A percentile compares a stretch with the other conserved stretches of the same genome.
These are phyloP conservation scores for Autographa pulchrina DNA, from an alignment of 2,888 invertebrate genomes.

Conservation along the genomic window DNA sequence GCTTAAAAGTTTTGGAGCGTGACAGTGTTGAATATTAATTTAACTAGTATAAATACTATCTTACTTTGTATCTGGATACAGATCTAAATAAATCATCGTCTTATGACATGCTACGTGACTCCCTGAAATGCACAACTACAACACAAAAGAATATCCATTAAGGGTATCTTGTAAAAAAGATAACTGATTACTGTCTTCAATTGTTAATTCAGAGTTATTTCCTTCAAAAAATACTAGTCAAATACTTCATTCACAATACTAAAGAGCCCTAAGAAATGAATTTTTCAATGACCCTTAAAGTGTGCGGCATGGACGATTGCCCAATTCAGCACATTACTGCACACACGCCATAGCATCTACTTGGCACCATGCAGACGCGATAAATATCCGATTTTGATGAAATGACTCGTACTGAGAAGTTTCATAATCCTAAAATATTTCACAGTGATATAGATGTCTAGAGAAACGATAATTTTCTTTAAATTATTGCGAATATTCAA, in stretches of 20 bases:
- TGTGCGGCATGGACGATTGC: not conserved
- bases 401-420: conserved; percentile 42
- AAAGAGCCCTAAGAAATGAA: not conserved
- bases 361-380: conserved; percentile 45
- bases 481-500: conserved; percentile 36
- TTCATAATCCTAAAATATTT: conserved; percentile 47
- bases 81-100: conserved; percentile 1
- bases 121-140: conserved; percentile 1
- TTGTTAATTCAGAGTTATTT: too few species aligned
- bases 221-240: not conserved
- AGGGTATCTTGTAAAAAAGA: not conserved
- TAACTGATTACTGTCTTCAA: not conserved
- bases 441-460: conserved; percentile 36
- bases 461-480: conserved; percentile 35
- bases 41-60: conserved; percentile 4
- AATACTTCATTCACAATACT: not conserved
- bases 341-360: conserved; percentile 18
- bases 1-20: not conserved
- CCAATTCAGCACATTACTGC: conserved; percentile 6
- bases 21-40: not conserved
- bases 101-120: not conserved
- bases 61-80: not conserved
- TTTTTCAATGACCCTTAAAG: conserved; percentile 1
- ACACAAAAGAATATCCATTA: not conserved
- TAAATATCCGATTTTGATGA: conserved; percentile 52